A percentile compares a stretch with the other conserved stretches of the same genome.
Conservation (phyloP, 2,888 invertebrate genomes). For the Eristalinus sepulchralis region DNA sequence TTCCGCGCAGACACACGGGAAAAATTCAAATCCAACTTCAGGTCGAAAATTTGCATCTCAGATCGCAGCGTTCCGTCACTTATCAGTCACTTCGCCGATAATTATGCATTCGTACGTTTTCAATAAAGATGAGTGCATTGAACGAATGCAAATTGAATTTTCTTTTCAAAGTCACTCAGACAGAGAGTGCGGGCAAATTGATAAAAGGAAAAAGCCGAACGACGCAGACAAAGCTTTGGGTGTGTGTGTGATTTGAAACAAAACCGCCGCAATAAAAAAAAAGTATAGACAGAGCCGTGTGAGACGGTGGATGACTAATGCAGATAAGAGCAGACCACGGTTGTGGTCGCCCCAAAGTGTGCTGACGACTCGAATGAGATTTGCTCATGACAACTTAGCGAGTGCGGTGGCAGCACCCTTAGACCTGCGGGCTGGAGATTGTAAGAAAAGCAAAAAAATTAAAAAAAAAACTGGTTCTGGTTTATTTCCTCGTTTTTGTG, state of each 20-base stretch:
- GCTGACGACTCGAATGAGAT: neutral
- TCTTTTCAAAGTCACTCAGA: neutral
- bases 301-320: constrained; percentile 22
- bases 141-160: neutral
- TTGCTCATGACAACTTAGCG: neutral
- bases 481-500: neutral
- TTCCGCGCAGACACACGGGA: neutral
- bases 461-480: neutral
- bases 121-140: neutral
- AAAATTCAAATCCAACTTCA: neutral
- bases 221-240: neutral
- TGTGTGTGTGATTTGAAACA: neutral
- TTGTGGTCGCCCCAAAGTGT: neutral
- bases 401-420: neutral
- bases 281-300: neutral
- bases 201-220: neutral
- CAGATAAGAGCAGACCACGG: constrained; percentile 20
- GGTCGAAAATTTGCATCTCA: neutral
- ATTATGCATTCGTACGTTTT: neutral
- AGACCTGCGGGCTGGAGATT: neutral
- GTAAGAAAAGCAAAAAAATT: neutral
- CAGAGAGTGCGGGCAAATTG: neutral
- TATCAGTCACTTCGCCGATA: neutral
- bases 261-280: neutral
- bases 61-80: neutral